Conservation (phyloP, 2,113 vertebrate species). For the Bubo bubo region DNA sequence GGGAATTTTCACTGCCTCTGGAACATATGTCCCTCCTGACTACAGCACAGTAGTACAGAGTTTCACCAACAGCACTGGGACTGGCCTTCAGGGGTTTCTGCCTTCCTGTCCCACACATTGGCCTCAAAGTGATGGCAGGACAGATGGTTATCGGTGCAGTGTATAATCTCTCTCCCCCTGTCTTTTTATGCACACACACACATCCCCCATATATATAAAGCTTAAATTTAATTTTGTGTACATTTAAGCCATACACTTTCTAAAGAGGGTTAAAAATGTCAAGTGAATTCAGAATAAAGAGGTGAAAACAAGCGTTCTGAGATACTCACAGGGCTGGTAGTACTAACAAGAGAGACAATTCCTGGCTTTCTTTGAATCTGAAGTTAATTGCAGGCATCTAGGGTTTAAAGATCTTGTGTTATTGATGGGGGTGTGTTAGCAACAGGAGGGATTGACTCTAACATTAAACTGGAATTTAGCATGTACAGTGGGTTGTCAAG, state of each 20-base stretch:
- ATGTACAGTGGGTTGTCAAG: conserved; percentile 49
- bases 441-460: conserved; percentile 36
- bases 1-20: not conserved
- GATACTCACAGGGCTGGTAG: not conserved
- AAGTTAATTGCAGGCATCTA: conserved; percentile 51
- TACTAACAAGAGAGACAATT: conserved; percentile 13
- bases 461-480: conserved; percentile 55
- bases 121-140: not conserved
- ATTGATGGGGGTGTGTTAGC: conserved; percentile 19
- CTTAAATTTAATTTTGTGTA: not conserved
- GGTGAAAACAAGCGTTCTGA: not conserved
- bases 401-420: conserved; percentile 32
- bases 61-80: not conserved
- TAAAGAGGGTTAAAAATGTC: conserved; percentile 5
- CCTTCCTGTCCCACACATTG: not conserved
- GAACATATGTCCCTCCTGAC: not conserved
- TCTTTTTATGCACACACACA: not conserved
- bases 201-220: not conserved
- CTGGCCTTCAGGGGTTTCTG: not conserved
- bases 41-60: not conserved
- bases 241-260: not conserved
- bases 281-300: not conserved
- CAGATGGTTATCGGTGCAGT: fast-evolving
- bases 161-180: not conserved
- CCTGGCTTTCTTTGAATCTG: not conserved